Conservation (phyloP, 2,888 invertebrate species). For the Leucozona laternaria region DNA sequence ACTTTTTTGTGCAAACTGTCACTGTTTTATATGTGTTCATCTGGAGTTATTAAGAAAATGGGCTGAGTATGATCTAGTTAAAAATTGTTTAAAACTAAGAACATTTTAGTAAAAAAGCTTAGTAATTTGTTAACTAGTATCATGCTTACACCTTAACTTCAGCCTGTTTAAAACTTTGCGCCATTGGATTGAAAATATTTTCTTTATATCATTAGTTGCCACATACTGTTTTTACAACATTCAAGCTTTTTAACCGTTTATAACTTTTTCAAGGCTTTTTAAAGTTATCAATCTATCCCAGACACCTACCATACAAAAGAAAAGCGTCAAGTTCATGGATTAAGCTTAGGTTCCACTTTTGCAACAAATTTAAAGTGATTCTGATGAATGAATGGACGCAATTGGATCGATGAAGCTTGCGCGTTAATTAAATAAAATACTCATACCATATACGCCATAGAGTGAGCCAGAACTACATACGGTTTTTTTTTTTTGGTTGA, state of each 20-base stretch:
- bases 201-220: no score
- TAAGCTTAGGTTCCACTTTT: slow-evolving; percentile 53
- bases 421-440: slow-evolving; percentile 58
- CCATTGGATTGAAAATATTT: no score
- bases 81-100: no score
- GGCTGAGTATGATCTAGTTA: no score
- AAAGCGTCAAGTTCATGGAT: background rate
- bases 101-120: no score
- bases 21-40: no score
- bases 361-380: slow-evolving; percentile 23
- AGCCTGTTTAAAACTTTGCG: no score
- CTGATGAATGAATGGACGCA: slow-evolving; percentile 69
- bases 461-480: slow-evolving; percentile 66
- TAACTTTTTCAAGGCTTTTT: background rate
- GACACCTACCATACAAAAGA: background rate
- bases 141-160: no score
- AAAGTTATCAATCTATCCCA: background rate
- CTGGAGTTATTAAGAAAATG: no score
- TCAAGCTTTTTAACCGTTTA: background rate
- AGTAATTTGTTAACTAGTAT: no score
- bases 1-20: no score
- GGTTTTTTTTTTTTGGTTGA: background rate
- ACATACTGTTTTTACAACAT: background rate
- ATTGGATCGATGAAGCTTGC: slow-evolving; percentile 69
- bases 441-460: slow-evolving; percentile 62